Conservation (phyloP, 2,797 vertebrate genomes). For the Danio tinwini region DNA sequence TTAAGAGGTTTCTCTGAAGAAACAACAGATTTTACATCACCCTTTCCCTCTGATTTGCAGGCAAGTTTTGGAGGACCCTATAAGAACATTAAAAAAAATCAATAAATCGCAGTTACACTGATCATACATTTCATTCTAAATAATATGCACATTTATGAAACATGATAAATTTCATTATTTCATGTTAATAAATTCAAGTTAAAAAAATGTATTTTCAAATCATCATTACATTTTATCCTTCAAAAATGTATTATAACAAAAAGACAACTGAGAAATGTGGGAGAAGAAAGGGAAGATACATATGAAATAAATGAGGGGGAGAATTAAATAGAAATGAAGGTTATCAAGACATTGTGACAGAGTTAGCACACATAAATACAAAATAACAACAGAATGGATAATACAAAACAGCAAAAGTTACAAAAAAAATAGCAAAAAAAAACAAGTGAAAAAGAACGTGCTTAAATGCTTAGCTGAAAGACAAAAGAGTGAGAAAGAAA, state of each 20-base stretch:
- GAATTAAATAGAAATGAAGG: neutral
- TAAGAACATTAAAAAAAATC: constrained; percentile 11
- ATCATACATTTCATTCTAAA: neutral
- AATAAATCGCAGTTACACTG: neutral
- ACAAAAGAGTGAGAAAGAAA: constrained; percentile 43
- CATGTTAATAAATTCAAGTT: constrained; percentile 38
- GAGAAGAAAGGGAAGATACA: constrained; percentile 45
- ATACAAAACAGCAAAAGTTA: constrained; percentile 52
- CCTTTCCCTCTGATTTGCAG: constrained; percentile 78
- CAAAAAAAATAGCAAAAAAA: constrained; percentile 58
- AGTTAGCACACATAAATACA: neutral
- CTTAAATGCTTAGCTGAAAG: constrained; percentile 44
- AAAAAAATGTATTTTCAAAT: constrained; percentile 46
- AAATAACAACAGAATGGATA: neutral
- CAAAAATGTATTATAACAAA: constrained; percentile 71
- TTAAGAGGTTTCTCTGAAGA: constrained; percentile 78
- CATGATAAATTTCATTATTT: too few relatives aligned
- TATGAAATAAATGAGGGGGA: neutral
- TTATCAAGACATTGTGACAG: neutral
- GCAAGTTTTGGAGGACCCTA: constrained; percentile 81
- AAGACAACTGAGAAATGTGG: constrained; percentile 65
- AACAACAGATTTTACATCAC: constrained; percentile 71
- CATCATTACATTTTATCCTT: neutral
- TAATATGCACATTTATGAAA: constrained; percentile 1
- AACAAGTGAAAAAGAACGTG: neutral